Evolutionary conservation across 1,140 invertebrate species (phyloP), one percentile per base, ranked within the genome.

Genomic region (Ceratosolen fusciceps): DNA sequence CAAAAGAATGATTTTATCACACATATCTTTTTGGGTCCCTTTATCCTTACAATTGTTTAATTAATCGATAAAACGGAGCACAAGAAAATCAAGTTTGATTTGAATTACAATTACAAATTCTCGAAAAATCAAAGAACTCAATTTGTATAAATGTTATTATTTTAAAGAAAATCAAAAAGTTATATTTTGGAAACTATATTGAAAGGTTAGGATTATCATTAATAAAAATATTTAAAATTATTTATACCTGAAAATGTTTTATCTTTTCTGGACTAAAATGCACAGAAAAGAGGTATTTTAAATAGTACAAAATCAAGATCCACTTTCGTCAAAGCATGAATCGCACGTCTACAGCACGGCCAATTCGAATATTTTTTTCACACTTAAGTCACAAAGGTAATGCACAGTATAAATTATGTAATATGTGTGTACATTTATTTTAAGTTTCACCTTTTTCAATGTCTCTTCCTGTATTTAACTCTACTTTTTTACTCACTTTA

Each of bases 351-450:
- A 83, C 54, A 81, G 82, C 80, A 60, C 83, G 84, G 85, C 88
- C 86, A 85, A 88, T 82, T 88, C 88, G 87, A 87, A 88, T 89
- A 88, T 89, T 88, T 81, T 82, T 83, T 90, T 88, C 87, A 90
- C 89, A 90, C 86, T 88, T 85, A 90, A 90, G 88, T 90, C 88
- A 90, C 89, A 90, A 90, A 90, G 89, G 89, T 89, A 90, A 90
- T 90, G 89, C 88, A 86, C 88, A 90, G 88, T 89, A 90, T 87
- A 86, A 90, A 90, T 90, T 90, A 90, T 87, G 88, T 90, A 90
- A 84, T 89, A 85, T 81, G 83, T 84, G 80, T 87, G 83, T 89
- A 83, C 87, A 84, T 85, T 76, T 73, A 56, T 43, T 67, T 70
- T 77, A 49, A 74, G 21, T 77, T 12, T 60, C 43, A 47, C 60